Conservation (phyloP, 2,797 vertebrate species). For the Glyptemys insculpta region DNA sequence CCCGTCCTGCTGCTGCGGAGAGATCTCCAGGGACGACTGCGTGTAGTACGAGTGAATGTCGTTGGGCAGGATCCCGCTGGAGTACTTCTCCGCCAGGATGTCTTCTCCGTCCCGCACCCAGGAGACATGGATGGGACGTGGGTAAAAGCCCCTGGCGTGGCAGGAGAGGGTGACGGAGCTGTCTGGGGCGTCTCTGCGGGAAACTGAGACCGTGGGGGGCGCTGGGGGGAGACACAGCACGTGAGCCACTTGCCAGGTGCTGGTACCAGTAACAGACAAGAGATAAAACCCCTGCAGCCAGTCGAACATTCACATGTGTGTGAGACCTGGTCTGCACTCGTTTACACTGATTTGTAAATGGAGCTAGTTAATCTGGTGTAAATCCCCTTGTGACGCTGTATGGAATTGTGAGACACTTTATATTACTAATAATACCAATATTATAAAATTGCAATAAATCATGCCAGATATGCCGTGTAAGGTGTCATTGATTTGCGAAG, state of each 20-base stretch:
- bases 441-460: no score
- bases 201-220: neutral
- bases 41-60: neutral
- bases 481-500: no score
- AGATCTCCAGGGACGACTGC: neutral
- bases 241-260: neutral
- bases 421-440: no score
- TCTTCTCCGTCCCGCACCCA: neutral
- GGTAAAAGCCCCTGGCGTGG: neutral
- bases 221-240: neutral
- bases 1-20: neutral
- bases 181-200: neutral
- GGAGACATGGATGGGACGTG: neutral
- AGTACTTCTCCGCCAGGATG: neutral
- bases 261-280: fast-evolving
- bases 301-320: fast-evolving
- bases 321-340: no score
- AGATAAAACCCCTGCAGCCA: fast-evolving
- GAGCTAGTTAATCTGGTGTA: no score
- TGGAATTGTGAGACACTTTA: no score
- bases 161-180: neutral
- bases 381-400: no score
- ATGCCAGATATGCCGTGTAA: no score
- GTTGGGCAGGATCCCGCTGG: neutral
- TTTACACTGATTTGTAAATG: no score